These are phyloP conservation scores for Sebastolobus altivelis DNA, from an alignment of 2,797 vertebrate genomes.

Conservation along the genomic window DNA sequence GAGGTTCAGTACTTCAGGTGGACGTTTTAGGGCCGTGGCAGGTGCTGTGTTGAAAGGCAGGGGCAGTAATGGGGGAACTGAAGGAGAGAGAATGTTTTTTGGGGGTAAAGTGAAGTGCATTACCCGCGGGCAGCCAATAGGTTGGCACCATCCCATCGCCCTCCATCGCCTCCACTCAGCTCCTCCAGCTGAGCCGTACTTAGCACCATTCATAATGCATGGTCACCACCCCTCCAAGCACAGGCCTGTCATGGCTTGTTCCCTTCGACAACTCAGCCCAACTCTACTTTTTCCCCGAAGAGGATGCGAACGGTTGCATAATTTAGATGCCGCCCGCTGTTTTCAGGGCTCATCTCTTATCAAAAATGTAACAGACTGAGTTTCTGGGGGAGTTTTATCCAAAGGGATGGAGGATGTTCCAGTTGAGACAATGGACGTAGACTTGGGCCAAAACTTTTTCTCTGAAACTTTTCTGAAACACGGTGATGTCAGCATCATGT, in stretches of 20 bases:
- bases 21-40: slow-evolving; percentile 51
- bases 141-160: slow-evolving; percentile 62
- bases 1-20: slow-evolving; percentile 44
- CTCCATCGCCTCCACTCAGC: slow-evolving; percentile 81
- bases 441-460: slow-evolving; percentile 49
- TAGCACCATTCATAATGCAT: slow-evolving; percentile 88
- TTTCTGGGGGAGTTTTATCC: slow-evolving; percentile 77
- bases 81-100: slow-evolving; percentile 50
- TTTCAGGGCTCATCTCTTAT: slow-evolving; percentile 77
- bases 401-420: slow-evolving; percentile 70
- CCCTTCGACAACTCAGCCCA: slow-evolving; percentile 81
- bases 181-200: slow-evolving; percentile 80
- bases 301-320: slow-evolving; percentile 82
- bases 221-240: slow-evolving; percentile 67
- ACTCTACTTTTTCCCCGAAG: slow-evolving; percentile 81
- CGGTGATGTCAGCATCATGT: slow-evolving; percentile 31
- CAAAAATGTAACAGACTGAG: slow-evolving; percentile 80
- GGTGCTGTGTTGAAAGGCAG: slow-evolving; percentile 48
- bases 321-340: slow-evolving; percentile 84
- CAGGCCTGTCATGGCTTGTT: slow-evolving; percentile 84
- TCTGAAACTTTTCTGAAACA: slow-evolving; percentile 61
- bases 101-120: slow-evolving; percentile 72
- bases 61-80: slow-evolving; percentile 43
- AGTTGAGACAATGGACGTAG: slow-evolving; percentile 70
- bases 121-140: slow-evolving; percentile 72